Percentiles rank a stretch among this genome's conserved stretches.
These are phyloP conservation scores for Babylonia areolata DNA, from an alignment of 1,140 invertebrate species.

Conservation along the genomic window DNA sequence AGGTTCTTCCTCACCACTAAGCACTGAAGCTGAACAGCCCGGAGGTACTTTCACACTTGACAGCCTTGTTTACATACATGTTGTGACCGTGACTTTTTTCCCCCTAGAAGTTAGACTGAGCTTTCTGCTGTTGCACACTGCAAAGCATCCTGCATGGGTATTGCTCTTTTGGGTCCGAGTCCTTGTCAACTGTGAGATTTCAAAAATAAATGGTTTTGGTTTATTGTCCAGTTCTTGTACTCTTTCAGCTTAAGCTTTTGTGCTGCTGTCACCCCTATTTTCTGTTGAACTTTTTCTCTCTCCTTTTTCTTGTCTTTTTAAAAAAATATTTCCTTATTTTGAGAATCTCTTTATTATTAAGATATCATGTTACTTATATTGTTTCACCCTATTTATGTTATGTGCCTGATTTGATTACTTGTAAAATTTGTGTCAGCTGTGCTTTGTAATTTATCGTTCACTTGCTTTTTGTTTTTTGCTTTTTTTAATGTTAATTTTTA, in stretches of 20 bases:
- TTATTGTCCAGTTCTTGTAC: not conserved
- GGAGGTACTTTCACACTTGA: conserved; percentile 28
- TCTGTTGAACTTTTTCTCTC: not conserved
- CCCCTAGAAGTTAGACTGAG: not conserved
- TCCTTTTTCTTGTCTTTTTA: not conserved
- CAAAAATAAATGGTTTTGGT: not conserved
- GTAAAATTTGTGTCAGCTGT: not conserved
- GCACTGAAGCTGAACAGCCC: not conserved
- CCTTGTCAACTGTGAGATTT: not conserved
- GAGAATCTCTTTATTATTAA: too few relatives aligned
- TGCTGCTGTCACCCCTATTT: not conserved
- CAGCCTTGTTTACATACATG: not conserved
- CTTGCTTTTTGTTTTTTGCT: not conserved
- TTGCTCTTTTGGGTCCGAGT: not conserved
- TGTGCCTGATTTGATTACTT: too few relatives aligned
- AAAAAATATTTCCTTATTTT: too few relatives aligned
- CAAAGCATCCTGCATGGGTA: conserved; percentile 14
- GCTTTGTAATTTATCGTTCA: not conserved
- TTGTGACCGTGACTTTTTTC: not conserved
- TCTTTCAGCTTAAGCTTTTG: not conserved
- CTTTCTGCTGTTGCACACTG: conserved; percentile 4
- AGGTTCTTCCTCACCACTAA: not conserved
- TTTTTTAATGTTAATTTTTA: not conserved
- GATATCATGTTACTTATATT: too few relatives aligned
- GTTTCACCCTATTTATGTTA: too few relatives aligned